A percentile compares a stretch with the other conserved stretches of the same genome.
Evolutionary conservation across 2,113 vertebrate genomes (phyloP).

Genomic region (Capreolus pygargus): DNA sequence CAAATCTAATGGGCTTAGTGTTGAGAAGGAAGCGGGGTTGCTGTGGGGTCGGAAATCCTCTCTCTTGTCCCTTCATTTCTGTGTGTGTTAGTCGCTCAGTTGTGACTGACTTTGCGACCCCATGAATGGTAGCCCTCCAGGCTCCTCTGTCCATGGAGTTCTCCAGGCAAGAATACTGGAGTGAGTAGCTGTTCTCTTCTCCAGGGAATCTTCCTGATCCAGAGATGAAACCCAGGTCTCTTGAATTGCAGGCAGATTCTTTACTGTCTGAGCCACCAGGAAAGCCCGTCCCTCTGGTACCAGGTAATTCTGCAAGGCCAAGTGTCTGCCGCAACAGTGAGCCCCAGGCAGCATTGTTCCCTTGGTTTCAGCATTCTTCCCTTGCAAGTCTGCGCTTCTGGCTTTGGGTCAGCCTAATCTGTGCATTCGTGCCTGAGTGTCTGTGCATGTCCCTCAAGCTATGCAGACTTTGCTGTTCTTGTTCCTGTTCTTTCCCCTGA

Average conservation of each 20-base stretch:
- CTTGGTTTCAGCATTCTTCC: too few relatives aligned
- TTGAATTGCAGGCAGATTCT: not conserved
- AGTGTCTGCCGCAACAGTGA: not conserved
- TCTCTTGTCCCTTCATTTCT: not conserved
- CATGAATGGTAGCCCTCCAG: not conserved
- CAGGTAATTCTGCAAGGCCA: not conserved
- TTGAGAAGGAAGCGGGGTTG: not conserved
- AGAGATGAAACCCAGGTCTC: not conserved
- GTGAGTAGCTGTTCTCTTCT: not conserved
- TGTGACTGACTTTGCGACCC: not conserved
- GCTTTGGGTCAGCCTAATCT: not conserved
- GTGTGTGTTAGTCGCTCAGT: not conserved
- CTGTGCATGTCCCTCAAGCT: not conserved
- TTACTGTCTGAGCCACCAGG: not conserved
- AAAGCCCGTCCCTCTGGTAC: not conserved
- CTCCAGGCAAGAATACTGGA: not conserved
- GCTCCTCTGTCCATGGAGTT: not conserved
- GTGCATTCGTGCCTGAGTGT: fast-evolving
- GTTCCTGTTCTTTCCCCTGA: not conserved
- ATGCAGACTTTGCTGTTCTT: not conserved
- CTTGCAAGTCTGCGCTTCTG: not conserved
- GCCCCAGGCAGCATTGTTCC: fast-evolving
- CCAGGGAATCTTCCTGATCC: not conserved
- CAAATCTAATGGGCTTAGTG: not conserved
- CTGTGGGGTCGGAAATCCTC: not conserved